Base-by-base conservation (phyloP, 1,140 invertebrate genomes). In the Parapsyche elsis region DNA sequence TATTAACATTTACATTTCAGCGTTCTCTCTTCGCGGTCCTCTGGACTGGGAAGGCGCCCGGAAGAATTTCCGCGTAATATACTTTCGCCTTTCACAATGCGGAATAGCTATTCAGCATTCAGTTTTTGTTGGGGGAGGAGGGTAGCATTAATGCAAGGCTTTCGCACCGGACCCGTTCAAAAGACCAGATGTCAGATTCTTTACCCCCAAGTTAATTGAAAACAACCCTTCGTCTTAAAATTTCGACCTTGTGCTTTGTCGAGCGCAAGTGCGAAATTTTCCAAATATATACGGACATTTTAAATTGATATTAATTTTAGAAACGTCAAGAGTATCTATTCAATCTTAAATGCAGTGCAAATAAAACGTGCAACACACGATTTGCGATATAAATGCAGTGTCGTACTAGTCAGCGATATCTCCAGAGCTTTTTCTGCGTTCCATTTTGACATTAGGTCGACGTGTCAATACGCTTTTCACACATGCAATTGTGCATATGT, bases 311-410 rank as follows among this genome's bases (percentile, higher is more conserved):
- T 53, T 14, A 14, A 53, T 53, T 53, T 53, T 1, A 2, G 64
- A 67, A 23, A 67, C 30, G 10, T 67, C 19, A 9, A 30, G 9
- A 23, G 10, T 24, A 26, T 67, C 64, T n/a, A 9, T 67, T 19
- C 21, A 12, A 67, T 49, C 71, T 73, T 46, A 46, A 73, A 12
- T 73, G 71, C 71, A 73, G 19, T 73, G 64, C 64, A 23, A 67
- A 67, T 26, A 67, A 67, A 67, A 67, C 24, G 64, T 21, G 14
- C 23, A 67, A 67, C 24, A 67, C 26, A 12, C 12, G n/a, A 38
- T 38, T 73, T 46, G 12, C 16, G 45, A n/a, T 23, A 16, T 71
- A 26, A 21, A n/a, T 73, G 71, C 71, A 73, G 10, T 73, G 38
- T 49, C 38, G 71, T 73, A 46, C 71, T 46, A 16, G 16, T 19